Evolutionary conservation across 2,888 invertebrate species (phyloP).

Genomic region (Seladonia tumulorum): DNA sequence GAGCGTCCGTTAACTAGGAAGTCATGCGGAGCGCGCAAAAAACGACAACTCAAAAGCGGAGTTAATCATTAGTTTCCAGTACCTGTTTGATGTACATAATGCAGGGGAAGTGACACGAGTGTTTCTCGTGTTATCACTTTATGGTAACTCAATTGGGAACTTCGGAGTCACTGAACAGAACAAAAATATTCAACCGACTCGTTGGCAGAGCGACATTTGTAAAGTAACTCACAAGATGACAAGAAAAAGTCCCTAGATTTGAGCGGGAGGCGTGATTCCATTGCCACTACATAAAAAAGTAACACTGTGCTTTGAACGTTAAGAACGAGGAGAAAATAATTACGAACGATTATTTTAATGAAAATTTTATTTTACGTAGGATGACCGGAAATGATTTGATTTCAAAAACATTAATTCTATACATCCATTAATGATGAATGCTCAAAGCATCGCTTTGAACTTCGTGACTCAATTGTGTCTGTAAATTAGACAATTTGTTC

Average conservation of each 20-base stretch:
- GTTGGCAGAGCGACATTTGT: slow-evolving; percentile 67
- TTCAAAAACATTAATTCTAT: not conserved
- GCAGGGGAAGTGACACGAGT: slow-evolving; percentile 38
- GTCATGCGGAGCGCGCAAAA: slow-evolving; percentile 34
- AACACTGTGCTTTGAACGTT: slow-evolving; percentile 15
- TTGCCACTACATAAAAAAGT: slow-evolving; percentile 33
- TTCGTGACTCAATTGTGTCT: slow-evolving; percentile 96
- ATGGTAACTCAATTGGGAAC: slow-evolving; percentile 19
- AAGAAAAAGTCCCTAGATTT: slow-evolving; percentile 69
- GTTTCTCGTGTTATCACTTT: slow-evolving; percentile 46
- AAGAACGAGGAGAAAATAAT: not conserved
- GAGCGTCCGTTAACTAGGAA: slow-evolving; percentile 36
- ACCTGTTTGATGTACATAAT: slow-evolving; percentile 81
- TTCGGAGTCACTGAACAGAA: slow-evolving; percentile 49
- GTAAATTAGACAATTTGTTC: slow-evolving; percentile 97
- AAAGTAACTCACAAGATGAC: slow-evolving; percentile 44
- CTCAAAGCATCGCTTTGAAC: slow-evolving; percentile 93
- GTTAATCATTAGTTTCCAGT: slow-evolving; percentile 19
- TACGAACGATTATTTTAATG: not conserved
- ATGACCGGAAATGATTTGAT: slow-evolving; percentile 8
- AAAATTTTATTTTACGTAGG: slow-evolving; percentile 27
- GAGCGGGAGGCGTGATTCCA: slow-evolving; percentile 71
- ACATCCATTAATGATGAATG: slow-evolving; percentile 85
- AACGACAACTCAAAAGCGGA: not conserved
- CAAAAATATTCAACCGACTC: slow-evolving; percentile 60